These are phyloP conservation scores for Epistrophe grossulariae DNA, from an alignment of 2,888 invertebrate genomes.

Conservation along the genomic window DNA sequence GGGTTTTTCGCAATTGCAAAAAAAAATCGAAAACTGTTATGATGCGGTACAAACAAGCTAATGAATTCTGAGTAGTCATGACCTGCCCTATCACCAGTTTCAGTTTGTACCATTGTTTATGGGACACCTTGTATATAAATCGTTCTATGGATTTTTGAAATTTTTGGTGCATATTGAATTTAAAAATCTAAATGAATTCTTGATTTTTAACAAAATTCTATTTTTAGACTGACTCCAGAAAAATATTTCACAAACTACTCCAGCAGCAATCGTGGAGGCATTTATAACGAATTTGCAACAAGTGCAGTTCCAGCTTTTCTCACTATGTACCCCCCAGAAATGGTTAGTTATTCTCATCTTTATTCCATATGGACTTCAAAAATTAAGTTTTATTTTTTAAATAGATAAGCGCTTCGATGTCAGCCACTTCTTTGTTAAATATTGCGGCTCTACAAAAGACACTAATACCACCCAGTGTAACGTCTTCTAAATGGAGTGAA, in stretches of 20 bases:
- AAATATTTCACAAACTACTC: conserved; percentile 93
- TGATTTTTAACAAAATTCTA: background rate
- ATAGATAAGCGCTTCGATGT: conserved; percentile 86
- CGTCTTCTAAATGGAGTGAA: conserved; percentile 85
- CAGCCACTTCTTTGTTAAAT: conserved; percentile 87
- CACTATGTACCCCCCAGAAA: conserved; percentile 89
- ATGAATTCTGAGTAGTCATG: no score
- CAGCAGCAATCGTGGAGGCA: conserved; percentile 91
- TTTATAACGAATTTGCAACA: conserved; percentile 91
- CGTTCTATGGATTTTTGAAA: no score
- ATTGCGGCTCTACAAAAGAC: conserved; percentile 86
- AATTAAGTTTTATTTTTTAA: background rate
- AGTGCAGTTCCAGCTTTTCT: conserved; percentile 90
- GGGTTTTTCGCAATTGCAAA: no score
- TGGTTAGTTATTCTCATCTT: conserved; percentile 84
- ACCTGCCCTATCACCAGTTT: no score
- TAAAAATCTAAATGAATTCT: no score
- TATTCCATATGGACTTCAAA: background rate
- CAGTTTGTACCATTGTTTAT: no score
- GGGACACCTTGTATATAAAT: no score
- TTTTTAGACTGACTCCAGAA: conserved; percentile 86
- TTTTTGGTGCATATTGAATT: no score
- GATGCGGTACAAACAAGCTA: no score
- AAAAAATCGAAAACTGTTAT: no score
- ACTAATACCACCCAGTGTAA: conserved; percentile 81